Percentiles rank a stretch among this genome's conserved stretches.
phyloP scores from a whole-genome alignment of 2,113 vertebrate species.

The Pachyramphus minor region DNA sequence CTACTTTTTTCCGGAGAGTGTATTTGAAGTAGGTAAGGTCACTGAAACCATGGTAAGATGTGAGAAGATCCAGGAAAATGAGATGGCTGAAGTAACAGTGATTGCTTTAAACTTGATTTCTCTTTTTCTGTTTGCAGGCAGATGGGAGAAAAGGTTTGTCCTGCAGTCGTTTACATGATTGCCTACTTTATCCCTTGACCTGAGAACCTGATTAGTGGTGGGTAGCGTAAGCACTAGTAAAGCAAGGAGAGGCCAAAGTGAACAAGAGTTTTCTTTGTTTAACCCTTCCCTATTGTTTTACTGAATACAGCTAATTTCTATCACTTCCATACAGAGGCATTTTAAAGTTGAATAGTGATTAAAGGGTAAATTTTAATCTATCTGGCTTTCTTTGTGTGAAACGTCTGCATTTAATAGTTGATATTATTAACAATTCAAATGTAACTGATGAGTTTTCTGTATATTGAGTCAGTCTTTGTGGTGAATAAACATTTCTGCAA shows the following conservation, averaged over 20 bases:
- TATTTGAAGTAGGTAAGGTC: constrained; percentile 48
- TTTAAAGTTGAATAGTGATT: background rate
- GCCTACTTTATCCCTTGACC: constrained; percentile 25
- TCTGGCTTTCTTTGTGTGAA: background rate
- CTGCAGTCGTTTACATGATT: constrained; percentile 41
- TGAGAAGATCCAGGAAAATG: constrained; percentile 16
- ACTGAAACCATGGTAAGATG: background rate
- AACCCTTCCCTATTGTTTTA: background rate
- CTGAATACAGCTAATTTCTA: constrained; percentile 34
- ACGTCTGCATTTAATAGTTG: background rate
- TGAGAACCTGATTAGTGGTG: background rate
- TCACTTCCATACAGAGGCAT: background rate
- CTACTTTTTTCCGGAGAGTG: background rate
- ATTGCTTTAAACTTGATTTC: constrained; percentile 2
- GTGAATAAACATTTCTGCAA: constrained; percentile 20
- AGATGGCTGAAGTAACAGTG: background rate
- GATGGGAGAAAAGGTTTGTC: background rate
- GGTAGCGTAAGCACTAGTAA: background rate
- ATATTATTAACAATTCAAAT: constrained; percentile 26
- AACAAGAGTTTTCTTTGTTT: background rate
- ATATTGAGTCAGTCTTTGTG: background rate
- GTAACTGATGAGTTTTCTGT: background rate
- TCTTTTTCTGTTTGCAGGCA: constrained; percentile 30
- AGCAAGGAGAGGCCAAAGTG: background rate
- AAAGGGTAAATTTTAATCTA: background rate